Evolutionary conservation across 1,140 invertebrate genomes (phyloP), one percentile per base, ranked within the genome.

Genomic region (Drosophila bipectinata): DNA sequence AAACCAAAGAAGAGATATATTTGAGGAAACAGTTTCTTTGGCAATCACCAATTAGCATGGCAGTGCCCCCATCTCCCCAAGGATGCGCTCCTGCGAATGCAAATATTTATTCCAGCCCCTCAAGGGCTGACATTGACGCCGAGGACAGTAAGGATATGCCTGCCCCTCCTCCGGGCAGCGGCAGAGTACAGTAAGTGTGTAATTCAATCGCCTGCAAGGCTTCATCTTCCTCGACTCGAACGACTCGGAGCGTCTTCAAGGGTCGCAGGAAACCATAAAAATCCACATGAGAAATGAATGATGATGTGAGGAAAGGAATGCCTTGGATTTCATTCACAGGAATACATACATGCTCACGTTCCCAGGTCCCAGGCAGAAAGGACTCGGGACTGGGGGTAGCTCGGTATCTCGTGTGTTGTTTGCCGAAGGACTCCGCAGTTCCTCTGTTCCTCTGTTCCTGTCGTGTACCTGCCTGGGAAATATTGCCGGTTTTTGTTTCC

Each of bases 251-350:
- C 72, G 74, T 77, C 74, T 77, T 77, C 51, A 71, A 77, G 74
- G 75, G 49, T 69, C 52, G 84, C 87, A 90, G 87, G 87, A 90
- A 90, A 73, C 87, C 87, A 83, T 90, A 90, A 63, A 90, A 90
- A 87, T 90, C 79, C 57, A 72, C 72, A 85, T 85, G 83, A 79
- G 79, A 79, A 87, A 82, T 76, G 82, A 77, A 87, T 87, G 79
- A 90, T 87, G 74, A 81, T 12, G 62, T 69, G 69, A 51, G 77
- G 56, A 49, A 44, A 53, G 57, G 48, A 32, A 63, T 90, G 83
- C 68, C 85, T 81, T 90, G 75, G 67, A 80, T 82, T 90, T 90
- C 87, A 87, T 90, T 90, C 87, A 90, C 58, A 64, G 61, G 58
- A 79, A 78, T 8, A 18, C 41, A 78, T 18, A 44, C 14, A 44